phyloP scores from a whole-genome alignment of 1,140 invertebrate species.

The Tetragonula clypearis region DNA sequence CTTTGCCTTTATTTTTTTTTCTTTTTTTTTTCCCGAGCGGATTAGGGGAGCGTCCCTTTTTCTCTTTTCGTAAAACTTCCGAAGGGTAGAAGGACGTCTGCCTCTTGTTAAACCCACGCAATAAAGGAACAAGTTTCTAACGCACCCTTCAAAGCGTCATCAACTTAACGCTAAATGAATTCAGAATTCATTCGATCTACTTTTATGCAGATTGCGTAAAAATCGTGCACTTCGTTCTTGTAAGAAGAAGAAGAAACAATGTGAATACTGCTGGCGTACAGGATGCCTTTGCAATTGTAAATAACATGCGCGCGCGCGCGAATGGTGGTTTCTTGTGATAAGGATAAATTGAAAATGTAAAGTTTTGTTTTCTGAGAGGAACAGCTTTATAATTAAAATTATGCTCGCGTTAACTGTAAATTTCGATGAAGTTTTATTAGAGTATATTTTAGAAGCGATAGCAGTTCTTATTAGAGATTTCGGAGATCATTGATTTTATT shows the following conservation, averaged over 20 bases:
- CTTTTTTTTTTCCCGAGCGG: conserved; percentile 10
- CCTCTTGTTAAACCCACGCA: conserved; percentile 41
- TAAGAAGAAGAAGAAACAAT: no score
- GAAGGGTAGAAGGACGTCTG: conserved; percentile 26
- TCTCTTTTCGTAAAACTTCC: conserved; percentile 38
- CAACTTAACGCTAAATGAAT: neutral
- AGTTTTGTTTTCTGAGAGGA: neutral
- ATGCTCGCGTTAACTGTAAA: no score
- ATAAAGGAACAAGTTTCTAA: conserved; percentile 25
- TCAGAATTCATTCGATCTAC: neutral
- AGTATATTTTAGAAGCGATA: no score
- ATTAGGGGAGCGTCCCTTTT: conserved; percentile 26
- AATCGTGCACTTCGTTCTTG: neutral
- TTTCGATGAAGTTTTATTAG: no score
- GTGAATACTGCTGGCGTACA: neutral
- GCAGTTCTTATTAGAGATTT: no score
- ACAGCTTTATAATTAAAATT: no score
- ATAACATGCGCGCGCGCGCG: no score
- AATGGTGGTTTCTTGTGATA: neutral
- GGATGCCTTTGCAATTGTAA: neutral
- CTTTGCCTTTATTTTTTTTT: conserved; percentile 38
- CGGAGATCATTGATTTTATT: no score
- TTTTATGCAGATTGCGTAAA: neutral
- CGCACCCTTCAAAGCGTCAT: conserved; percentile 16
- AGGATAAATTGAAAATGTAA: neutral